Base-by-base conservation (phyloP, 2,113 vertebrate genomes). In the Periophthalmodon schlosseri region DNA sequence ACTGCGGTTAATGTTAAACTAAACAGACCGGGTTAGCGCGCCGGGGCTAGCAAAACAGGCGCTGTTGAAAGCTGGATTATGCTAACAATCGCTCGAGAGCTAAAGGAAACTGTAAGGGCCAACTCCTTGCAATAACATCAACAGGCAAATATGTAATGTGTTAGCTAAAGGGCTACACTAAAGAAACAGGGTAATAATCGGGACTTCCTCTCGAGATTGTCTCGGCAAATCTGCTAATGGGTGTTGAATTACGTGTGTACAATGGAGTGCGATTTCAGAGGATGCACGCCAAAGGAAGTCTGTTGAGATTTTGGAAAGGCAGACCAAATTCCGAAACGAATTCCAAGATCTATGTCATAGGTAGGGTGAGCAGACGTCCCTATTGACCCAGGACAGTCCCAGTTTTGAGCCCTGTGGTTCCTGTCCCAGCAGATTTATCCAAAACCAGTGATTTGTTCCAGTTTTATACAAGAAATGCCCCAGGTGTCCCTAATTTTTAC, bases 11-110 rank as follows among this genome's bases (percentile, higher is more conserved):
- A 93, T 91, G 88, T 89, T 88, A 91, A 91, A 86, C 87, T 81
- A 90, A 89, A 89, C 88, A 93, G 88, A 89, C 79, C 73, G 82
- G 70, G 86, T 84, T 88, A 84, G 88, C 74, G 70, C 71, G 64
- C 50, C 57, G 60, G 66, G 85, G 72, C 76, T 88, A 84, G 84
- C 89, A 89, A 92, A 94, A 89, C 90, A 90, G 57, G 39, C 86
- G 82, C 82, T 89, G 92, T 88, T 94, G 91, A 94, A 93, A 91
- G 80, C 70, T 80, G 88, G 89, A 91, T 92, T 91, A 90, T 60
- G 73, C 86, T 88, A 87, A 90, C 85, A 88, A 83, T 91, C 64
- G 36, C 72, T 67, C 67, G 63, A 86, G 83, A 84, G 83, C 60
- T 77, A 75, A 15, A 28, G 76, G 78, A 74, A 84, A 86, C 83